phyloP scores from a whole-genome alignment of 2,113 vertebrate genomes.

The Gymnarchus niloticus region DNA sequence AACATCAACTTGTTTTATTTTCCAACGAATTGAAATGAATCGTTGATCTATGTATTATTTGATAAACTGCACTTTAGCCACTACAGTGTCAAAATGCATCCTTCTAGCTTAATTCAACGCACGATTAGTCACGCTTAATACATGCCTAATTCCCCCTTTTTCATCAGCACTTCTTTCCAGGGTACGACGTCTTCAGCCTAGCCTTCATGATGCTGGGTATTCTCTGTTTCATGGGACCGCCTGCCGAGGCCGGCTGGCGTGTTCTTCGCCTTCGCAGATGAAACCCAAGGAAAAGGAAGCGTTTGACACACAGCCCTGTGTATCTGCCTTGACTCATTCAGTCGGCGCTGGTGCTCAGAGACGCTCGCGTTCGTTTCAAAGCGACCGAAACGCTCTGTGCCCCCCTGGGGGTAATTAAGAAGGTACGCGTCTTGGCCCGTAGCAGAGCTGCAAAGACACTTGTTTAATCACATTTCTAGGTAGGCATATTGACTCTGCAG shows the following conservation, averaged over 20 bases:
- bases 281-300: neutral
- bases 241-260: slow-evolving; percentile 88
- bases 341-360: neutral
- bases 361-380: neutral
- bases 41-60: neutral
- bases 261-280: slow-evolving; percentile 91
- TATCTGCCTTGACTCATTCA: neutral
- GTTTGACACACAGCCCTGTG: neutral
- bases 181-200: slow-evolving; percentile 92
- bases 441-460: neutral
- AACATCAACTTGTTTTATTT: neutral
- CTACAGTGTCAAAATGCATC: neutral
- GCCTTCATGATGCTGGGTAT: slow-evolving; percentile 79
- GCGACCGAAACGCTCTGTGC: neutral
- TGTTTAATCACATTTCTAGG: neutral
- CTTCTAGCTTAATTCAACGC: neutral
- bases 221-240: slow-evolving; percentile 75
- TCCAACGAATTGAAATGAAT: neutral
- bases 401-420: neutral
- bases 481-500: neutral
- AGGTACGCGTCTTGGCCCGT: neutral
- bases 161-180: slow-evolving; percentile 48
- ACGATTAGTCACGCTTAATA: neutral
- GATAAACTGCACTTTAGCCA: too few relatives aligned
- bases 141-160: neutral